A percentile compares a stretch with the other conserved stretches of the same genome.
Conservation (phyloP, 2,113 vertebrate genomes). For the Pycnonotus jocosus region DNA sequence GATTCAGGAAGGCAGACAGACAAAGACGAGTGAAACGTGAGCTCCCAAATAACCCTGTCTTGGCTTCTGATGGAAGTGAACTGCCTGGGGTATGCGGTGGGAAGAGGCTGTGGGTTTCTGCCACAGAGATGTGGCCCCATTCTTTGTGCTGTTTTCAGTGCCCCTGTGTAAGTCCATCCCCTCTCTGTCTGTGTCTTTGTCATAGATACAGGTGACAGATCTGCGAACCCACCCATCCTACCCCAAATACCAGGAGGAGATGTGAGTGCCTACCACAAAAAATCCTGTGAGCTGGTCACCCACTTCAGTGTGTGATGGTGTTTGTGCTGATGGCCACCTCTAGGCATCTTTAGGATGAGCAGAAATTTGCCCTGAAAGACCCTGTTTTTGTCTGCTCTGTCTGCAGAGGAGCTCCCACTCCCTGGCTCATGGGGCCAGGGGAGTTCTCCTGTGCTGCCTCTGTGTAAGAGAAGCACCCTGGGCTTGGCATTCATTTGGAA, state of each 20-base stretch:
- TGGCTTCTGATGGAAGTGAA: background rate
- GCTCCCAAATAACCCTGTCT: background rate
- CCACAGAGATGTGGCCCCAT: background rate
- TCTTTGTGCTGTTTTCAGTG: background rate
- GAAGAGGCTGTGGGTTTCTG: background rate
- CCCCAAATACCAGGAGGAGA: background rate
- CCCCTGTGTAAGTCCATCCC: background rate
- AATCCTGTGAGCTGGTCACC: background rate
- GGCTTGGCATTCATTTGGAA: background rate
- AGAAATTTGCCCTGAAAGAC: background rate
- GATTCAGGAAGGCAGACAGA: slow-evolving; percentile 15
- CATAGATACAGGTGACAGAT: accelerated
- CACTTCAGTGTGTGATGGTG: background rate
- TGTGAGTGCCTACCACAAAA: background rate
- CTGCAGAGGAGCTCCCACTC: background rate
- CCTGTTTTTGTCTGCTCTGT: background rate
- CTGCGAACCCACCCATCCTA: background rate
- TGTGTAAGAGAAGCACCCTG: background rate
- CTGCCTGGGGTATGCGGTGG: background rate
- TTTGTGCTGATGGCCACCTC: background rate
- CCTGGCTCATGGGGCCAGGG: too few relatives aligned
- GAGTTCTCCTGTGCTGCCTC: background rate
- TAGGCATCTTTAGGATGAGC: background rate
- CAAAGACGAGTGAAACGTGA: slow-evolving; percentile 27
- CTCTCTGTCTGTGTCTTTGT: background rate